Conservation (phyloP, 2,888 invertebrate genomes). For the Aspidiotus destructor region DNA sequence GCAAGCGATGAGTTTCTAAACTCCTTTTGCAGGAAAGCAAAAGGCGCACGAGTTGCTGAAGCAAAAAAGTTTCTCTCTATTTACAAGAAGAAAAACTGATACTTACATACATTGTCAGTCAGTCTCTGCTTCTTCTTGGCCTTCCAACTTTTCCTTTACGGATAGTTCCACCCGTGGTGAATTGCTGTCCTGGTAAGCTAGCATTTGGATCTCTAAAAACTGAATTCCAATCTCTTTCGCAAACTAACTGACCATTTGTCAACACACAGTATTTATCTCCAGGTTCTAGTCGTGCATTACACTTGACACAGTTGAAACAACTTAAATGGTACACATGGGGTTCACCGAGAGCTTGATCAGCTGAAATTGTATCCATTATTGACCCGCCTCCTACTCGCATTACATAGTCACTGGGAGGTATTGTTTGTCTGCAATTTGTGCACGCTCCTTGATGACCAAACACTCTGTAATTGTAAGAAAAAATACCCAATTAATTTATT, state of each 20-base stretch:
- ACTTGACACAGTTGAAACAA: conserved; percentile 92
- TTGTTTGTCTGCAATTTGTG: conserved; percentile 81
- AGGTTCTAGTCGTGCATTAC: conserved; percentile 75
- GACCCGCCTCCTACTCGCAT: conserved; percentile 63
- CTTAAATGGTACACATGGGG: conserved; percentile 66
- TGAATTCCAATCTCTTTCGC: conserved; percentile 94
- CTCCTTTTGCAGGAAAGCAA: no score
- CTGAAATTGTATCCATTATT: conserved; percentile 24
- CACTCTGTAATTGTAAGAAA: conserved; percentile 56
- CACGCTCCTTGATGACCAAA: conserved; percentile 84
- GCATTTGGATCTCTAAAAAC: conserved; percentile 47
- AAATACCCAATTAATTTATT: not conserved
- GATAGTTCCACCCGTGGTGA: conserved; percentile 53
- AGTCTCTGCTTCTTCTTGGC: conserved; percentile 81
- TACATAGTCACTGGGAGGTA: conserved; percentile 87
- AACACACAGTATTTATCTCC: conserved; percentile 91
- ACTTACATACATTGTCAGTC: conserved; percentile 46
- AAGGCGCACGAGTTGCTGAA: no score
- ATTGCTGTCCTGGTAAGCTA: conserved; percentile 39
- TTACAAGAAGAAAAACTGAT: no score
- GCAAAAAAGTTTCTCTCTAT: no score
- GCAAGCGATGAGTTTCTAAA: no score
- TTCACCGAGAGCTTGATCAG: not conserved
- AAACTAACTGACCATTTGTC: conserved; percentile 71
- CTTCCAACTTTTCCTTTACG: conserved; percentile 83